Base-by-base conservation (phyloP, 2,888 invertebrate species). In the Temnothorax ravouxi region DNA sequence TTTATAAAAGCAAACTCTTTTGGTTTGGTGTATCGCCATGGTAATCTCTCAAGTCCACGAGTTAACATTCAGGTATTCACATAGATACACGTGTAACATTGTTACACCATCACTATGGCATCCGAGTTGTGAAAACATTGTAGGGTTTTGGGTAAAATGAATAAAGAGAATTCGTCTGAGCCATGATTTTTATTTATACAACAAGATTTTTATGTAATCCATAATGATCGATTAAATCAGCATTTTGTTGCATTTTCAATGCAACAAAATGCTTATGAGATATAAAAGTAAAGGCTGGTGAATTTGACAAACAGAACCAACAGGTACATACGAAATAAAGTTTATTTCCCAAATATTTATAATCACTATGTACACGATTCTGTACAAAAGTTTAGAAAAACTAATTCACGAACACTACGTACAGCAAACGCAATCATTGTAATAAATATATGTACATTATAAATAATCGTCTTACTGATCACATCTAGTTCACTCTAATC, bases 381-480 rank as follows among this genome's bases (percentile, higher is more conserved):
- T 93, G 93, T 93, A 92, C 92, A 93, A 93, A 93, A 92, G 90
- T 92, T 92, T 92, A 91, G 89, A 90, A 92, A 92, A 91, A 88
- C 92, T 88, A 91, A 91, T 90, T 84, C 79, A 86, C 83, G 75
- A 88, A 89, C 71, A 76, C 90, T 90, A 91, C 88, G 85, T 87
- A 86, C 85, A 86, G 90, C 87, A 84, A 89, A 90, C 86, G 87
- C 62, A 86, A 80, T 87, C 79, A 77, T 52, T 52, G 76, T 84
- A 84, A 90, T 86, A 87, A 88, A 88, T 92, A 92, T 91, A 92
- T 91, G 77, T 91, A 91, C 90, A 91, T 86, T 80, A 87, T 83
- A 90, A 85, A 83, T 86, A 62, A 88, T 85, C 44, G 29, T 67
- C 62, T 64, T 54, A 62, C 67, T 56, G 83, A 77, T 84, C 80